Conservation (phyloP, 2,113 vertebrate species). For the Nycticorax nycticorax region DNA sequence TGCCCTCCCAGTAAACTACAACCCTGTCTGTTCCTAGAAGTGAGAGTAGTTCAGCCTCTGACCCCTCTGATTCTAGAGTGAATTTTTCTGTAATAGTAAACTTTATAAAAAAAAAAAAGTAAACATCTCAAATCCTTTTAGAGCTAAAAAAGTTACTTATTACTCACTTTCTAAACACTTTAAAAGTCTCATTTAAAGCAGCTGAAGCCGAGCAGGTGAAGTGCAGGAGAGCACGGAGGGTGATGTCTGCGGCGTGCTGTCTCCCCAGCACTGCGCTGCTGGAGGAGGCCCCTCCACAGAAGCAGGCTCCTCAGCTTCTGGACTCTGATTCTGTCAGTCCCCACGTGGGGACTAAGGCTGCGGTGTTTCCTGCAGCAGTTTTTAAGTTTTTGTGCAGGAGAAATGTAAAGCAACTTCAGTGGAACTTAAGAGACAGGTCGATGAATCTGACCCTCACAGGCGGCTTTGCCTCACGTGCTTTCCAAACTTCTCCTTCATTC, state of each 20-base stretch:
- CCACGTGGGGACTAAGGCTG: background rate
- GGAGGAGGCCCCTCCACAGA: background rate
- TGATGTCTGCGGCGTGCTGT: rapidly evolving
- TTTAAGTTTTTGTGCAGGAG: background rate
- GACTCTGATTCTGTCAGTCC: background rate
- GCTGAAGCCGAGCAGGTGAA: background rate
- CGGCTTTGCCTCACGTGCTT: background rate
- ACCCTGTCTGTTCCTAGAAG: background rate
- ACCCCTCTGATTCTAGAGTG: background rate
- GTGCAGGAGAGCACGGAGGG: background rate
- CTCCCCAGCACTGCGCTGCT: background rate
- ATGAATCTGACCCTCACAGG: background rate
- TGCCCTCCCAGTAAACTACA: background rate
- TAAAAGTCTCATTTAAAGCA: background rate
- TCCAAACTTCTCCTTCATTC: background rate
- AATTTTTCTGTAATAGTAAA: background rate
- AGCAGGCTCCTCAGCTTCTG: background rate
- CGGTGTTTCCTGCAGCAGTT: background rate
- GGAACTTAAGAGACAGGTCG: background rate
- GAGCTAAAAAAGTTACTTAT: background rate
- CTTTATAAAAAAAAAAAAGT: background rate
- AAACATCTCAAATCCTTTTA: background rate
- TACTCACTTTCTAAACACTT: background rate
- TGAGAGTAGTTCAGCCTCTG: background rate
- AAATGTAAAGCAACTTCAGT: background rate